Percentiles rank a stretch among this genome's conserved stretches.
These are phyloP conservation scores for Sinocyclocheilus rhinocerous DNA, from an alignment of 2,113 vertebrate genomes.

Conservation along the genomic window DNA sequence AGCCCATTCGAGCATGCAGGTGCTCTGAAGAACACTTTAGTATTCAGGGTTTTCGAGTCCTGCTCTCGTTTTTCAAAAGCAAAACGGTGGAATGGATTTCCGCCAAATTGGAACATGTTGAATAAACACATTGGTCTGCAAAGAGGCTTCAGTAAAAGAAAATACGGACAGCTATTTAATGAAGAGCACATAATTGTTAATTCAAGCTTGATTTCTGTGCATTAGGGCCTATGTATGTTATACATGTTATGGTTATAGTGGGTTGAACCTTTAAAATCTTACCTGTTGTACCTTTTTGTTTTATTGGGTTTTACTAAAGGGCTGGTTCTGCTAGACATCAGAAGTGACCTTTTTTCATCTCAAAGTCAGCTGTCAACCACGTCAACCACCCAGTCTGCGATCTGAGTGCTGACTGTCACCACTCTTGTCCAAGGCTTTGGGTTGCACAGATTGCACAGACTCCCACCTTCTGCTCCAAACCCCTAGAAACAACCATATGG, in stretches of 20 bases:
- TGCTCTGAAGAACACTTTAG: conserved; percentile 44
- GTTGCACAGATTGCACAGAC: conserved; percentile 61
- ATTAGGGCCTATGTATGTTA: neutral
- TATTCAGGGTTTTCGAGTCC: conserved; percentile 50
- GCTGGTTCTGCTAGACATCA: conserved; percentile 39
- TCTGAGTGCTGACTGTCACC: conserved; percentile 10
- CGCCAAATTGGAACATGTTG: conserved; percentile 63
- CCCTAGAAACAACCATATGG: conserved; percentile 30
- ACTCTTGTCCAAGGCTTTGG: conserved; percentile 38
- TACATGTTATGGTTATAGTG: neutral
- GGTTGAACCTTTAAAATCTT: neutral
- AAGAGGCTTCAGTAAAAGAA: conserved; percentile 61
- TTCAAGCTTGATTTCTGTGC: neutral
- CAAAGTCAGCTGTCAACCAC: conserved; percentile 61
- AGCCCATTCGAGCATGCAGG: conserved; percentile 58
- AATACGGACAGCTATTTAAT: conserved; percentile 39
- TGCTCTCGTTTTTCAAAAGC: conserved; percentile 1
- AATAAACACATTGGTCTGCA: conserved; percentile 57
- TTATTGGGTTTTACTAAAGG: neutral
- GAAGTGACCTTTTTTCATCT: conserved; percentile 66
- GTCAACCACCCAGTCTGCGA: conserved; percentile 54
- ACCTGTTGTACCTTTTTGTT: neutral
- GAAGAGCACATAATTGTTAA: neutral
- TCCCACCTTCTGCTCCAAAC: conserved; percentile 52
- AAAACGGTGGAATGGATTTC: conserved; percentile 48